These are phyloP conservation scores for Reticulitermes speratus DNA, from an alignment of 1,140 invertebrate genomes.

Conservation along the genomic window DNA sequence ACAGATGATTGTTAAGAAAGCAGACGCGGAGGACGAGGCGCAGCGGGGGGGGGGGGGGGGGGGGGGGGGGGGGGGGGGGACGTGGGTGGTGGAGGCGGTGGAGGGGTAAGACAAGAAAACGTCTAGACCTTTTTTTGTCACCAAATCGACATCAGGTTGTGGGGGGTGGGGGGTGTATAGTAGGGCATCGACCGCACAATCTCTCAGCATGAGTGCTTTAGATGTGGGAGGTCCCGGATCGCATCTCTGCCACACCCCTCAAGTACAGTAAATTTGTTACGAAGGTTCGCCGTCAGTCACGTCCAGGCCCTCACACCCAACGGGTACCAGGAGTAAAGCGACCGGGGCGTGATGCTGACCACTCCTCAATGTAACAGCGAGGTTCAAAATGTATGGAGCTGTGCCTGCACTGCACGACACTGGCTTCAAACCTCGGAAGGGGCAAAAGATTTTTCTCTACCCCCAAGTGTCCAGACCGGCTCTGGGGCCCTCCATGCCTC, in stretches of 20 bases:
- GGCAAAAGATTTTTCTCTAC: no score
- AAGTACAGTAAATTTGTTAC: no score
- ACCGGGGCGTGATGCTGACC: no score
- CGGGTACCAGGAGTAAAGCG: no score
- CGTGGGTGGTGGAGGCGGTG: background rate
- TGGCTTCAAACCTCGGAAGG: no score
- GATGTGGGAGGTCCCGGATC: background rate
- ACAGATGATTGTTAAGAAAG: background rate
- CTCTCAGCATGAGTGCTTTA: background rate
- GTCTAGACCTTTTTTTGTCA: constrained; percentile 8
- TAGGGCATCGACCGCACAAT: background rate
- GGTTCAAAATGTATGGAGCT: no score
- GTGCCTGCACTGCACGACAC: no score
- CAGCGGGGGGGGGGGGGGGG: background rate
- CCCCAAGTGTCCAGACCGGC: no score
- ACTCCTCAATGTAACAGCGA: no score
- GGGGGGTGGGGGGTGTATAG: background rate
- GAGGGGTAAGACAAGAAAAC: constrained; percentile 7
- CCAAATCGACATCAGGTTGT: background rate
- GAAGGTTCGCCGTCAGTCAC: no score
- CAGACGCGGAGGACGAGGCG: background rate
- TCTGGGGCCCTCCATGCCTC: no score
- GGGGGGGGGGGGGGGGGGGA: background rate
- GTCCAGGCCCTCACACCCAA: no score
- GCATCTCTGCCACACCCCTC: background rate